Base-by-base conservation (phyloP, 2,888 invertebrate genomes). In the Athripsodes cinereus region DNA sequence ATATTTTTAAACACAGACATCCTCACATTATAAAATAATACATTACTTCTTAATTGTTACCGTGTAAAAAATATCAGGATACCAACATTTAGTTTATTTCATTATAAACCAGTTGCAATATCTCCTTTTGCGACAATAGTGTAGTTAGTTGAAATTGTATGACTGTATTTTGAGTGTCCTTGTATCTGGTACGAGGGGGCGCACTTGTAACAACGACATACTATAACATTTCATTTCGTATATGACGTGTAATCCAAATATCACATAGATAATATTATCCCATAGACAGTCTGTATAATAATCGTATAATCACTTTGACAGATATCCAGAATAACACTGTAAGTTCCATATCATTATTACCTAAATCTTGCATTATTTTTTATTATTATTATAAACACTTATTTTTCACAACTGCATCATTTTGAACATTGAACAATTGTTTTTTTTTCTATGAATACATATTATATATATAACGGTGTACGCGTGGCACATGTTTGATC, bases 261-360 rank as follows among this genome's bases (percentile, higher is more conserved):
- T 40, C 40, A 3, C 16, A 13, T n/a, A 13, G 16, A 13, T 40
- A 40, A 40, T 40, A 40, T 40, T 40, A 6, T 26, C 26, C 5
- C 5, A 13, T 40, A 40, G 13, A 40, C 16, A n/a, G 40, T 40
- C 13, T 40, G 13, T 40, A 16, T 40, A 40, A 8, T 31, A n/a
- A 31, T 31, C 31, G 6, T 31, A 31, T n/a, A 8, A 8, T 40
- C 40, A 40, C 40, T 40, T 40, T 40, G 13, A 5, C 13, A 40
- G 40, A 40, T 40, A 40, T 40, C 40, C 40, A 40, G 40, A 40
- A 16, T 40, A 40, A 40, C 40, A 40, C 40, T 40, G 16, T 40
- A 16, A 40, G 40, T 40, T 40, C 40, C 40, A 40, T 40, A 40
- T 3, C 13, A 40, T 40, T 10, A 26, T 10, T 26, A 26, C 26